phyloP scores from a whole-genome alignment of 1,140 invertebrate species.

The Cotesia chilonis region DNA sequence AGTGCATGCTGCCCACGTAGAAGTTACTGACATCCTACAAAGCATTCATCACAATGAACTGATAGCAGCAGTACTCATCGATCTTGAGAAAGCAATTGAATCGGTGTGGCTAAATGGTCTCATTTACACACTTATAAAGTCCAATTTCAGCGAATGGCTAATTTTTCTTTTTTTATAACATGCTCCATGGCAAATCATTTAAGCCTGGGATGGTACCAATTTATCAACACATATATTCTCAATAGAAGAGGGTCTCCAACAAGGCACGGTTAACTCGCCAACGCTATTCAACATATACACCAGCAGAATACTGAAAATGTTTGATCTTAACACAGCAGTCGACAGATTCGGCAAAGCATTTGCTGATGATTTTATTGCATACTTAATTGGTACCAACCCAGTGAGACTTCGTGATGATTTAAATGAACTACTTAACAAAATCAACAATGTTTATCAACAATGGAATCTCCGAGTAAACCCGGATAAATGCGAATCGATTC shows the following conservation, averaged over 20 bases:
- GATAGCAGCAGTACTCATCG: constrained; percentile 28
- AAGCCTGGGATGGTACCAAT: neutral
- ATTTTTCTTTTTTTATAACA: constrained; percentile 19
- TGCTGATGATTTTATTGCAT: constrained; percentile 33
- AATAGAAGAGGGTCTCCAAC: constrained; percentile 28
- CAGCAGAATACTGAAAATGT: constrained; percentile 19
- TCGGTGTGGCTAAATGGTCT: constrained; percentile 40
- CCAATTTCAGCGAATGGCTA: constrained; percentile 22
- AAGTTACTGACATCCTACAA: constrained; percentile 18
- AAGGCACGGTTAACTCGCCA: neutral
- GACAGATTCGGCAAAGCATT: constrained; percentile 14
- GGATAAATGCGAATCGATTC: constrained; percentile 37
- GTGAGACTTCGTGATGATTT: constrained; percentile 8
- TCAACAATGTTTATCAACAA: constrained; percentile 15
- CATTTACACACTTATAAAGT: constrained; percentile 38
- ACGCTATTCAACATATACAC: constrained; percentile 39
- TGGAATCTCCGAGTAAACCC: constrained; percentile 38
- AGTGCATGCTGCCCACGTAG: constrained; percentile 29
- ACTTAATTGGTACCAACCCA: constrained; percentile 4
- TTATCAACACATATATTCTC: neutral
- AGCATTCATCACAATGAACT: neutral
- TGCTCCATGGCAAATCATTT: constrained; percentile 24
- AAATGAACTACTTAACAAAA: constrained; percentile 27
- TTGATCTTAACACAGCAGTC: constrained; percentile 7
- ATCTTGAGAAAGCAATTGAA: constrained; percentile 37